Conservation (phyloP, 37 sponge, comb jelly and placozoan genomes). For the Cliona cf. orientalis region DNA sequence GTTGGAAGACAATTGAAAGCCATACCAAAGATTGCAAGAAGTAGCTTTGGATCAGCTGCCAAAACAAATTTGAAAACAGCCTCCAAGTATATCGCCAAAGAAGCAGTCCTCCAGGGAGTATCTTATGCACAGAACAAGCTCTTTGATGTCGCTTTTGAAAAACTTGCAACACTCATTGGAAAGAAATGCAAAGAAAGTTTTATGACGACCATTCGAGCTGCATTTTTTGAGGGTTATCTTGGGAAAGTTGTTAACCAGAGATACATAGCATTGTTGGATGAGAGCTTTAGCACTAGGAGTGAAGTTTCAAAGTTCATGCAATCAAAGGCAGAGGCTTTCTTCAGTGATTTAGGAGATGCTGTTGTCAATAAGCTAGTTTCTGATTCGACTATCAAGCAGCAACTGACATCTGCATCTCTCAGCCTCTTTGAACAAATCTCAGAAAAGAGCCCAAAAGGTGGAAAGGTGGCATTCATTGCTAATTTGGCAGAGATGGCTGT, state of each 20-base stretch:
- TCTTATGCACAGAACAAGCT: neutral
- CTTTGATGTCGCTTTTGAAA: neutral
- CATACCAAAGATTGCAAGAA: neutral
- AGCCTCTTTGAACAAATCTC: neutral
- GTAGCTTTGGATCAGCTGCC: neutral
- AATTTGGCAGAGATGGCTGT: neutral
- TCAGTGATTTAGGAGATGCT: neutral
- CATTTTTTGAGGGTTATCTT: neutral
- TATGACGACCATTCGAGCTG: neutral
- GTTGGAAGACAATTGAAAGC: neutral
- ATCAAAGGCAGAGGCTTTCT: neutral
- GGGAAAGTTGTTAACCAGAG: neutral
- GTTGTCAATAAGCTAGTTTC: neutral
- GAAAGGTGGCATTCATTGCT: neutral
- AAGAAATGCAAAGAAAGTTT: neutral
- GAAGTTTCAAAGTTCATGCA: neutral
- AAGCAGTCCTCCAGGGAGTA: slow-evolving; percentile 3
- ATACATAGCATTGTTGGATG: neutral
- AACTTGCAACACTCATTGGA: neutral
- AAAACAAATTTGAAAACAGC: slow-evolving; percentile 17
- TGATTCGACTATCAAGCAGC: neutral
- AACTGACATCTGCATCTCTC: neutral
- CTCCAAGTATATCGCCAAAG: slow-evolving; percentile 10
- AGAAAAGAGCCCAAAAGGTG: neutral
- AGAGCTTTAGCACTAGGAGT: neutral